Evolutionary conservation across 2,797 vertebrate species (phyloP).

Genomic region (Pseudochaenichthys georgianus): DNA sequence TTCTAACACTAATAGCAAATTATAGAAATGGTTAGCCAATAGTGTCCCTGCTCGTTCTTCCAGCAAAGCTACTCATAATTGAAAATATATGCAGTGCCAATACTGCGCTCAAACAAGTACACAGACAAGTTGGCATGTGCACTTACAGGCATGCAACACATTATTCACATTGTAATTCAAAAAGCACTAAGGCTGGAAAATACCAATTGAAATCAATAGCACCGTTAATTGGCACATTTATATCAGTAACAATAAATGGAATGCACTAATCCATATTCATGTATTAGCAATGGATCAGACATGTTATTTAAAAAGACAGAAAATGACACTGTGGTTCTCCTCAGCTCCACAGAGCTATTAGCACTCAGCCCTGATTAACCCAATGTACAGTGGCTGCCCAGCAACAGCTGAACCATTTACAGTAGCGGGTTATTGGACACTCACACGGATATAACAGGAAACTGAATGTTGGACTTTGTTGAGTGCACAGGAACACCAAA

Average conservation of each 20-base stretch:
- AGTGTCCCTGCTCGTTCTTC: conserved; percentile 60
- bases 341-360: not conserved
- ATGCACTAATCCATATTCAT: not conserved
- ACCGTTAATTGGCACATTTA: conserved; percentile 7
- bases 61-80: conserved; percentile 64
- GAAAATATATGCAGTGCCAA: conserved; percentile 60
- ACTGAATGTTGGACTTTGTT: not conserved
- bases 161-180: conserved; percentile 14
- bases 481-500: not conserved
- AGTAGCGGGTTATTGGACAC: not conserved
- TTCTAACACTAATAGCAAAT: conserved; percentile 78
- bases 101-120: conserved; percentile 40
- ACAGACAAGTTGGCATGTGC: conserved; percentile 10
- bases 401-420: not conserved
- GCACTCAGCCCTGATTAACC: not conserved
- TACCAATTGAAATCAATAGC: not conserved
- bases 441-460: fast-evolving
- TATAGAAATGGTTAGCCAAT: conserved; percentile 75
- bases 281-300: not conserved
- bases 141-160: not conserved
- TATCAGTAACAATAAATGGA: not conserved
- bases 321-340: not conserved
- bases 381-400: not conserved
- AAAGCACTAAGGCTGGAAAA: not conserved
- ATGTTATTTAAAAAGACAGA: not conserved